Percentiles rank a stretch among this genome's conserved stretches.
These are phyloP conservation scores for Drosophila bipectinata DNA, from an alignment of 1,140 invertebrate genomes.

Conservation along the genomic window DNA sequence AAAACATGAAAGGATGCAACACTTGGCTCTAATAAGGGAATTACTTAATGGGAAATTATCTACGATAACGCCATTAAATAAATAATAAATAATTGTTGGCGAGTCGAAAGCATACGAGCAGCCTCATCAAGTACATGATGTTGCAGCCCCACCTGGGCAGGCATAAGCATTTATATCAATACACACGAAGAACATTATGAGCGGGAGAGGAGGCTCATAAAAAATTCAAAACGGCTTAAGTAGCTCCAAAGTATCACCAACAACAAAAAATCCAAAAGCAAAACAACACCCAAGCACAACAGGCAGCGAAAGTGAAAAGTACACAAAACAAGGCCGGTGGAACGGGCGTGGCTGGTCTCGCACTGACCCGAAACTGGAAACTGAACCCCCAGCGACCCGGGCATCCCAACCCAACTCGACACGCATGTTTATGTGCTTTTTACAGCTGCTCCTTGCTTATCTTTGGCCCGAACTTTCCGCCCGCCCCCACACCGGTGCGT, in stretches of 20 bases:
- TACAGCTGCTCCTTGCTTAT: slow-evolving; percentile 76
- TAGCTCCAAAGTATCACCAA: slow-evolving; percentile 67
- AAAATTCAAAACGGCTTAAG: slow-evolving; percentile 79
- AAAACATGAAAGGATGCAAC: slow-evolving; percentile 18
- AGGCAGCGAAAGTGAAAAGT: slow-evolving; percentile 60
- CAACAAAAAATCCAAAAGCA: slow-evolving; percentile 35
- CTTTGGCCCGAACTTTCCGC: slow-evolving; percentile 52
- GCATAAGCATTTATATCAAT: slow-evolving; percentile 73
- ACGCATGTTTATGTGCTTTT: slow-evolving; percentile 80
- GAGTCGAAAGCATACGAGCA: neutral
- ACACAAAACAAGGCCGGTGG: slow-evolving; percentile 40
- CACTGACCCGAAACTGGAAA: slow-evolving; percentile 28
- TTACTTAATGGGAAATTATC: neutral
- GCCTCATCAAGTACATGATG: neutral
- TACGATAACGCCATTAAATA: neutral
- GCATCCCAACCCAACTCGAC: slow-evolving; percentile 40
- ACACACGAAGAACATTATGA: slow-evolving; percentile 69
- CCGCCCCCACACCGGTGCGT: slow-evolving; percentile 8
- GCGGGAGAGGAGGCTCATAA: slow-evolving; percentile 62
- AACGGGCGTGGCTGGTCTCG: slow-evolving; percentile 37
- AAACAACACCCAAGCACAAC: slow-evolving; percentile 11
- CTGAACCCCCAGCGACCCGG: slow-evolving; percentile 2
- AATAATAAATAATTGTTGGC: neutral
- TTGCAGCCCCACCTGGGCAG: slow-evolving; percentile 14
- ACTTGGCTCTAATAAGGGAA: neutral